These are phyloP conservation scores for Caenorhabditis imperialis DNA, from an alignment of 2,888 invertebrate genomes.

Conservation along the genomic window DNA sequence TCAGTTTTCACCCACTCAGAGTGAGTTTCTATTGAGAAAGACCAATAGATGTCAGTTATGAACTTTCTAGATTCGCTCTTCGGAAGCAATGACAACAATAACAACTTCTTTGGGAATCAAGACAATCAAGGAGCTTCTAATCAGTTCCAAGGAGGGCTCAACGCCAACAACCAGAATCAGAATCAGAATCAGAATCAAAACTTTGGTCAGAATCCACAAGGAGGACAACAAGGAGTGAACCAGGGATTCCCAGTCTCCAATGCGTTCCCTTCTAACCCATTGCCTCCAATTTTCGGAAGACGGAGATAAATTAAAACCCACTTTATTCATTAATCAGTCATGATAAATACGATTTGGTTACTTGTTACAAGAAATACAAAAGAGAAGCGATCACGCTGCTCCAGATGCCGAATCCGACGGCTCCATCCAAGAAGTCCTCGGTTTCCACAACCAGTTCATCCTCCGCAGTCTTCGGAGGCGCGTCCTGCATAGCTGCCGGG, in stretches of 20 bases:
- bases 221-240: constrained; percentile 39
- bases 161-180: not conserved
- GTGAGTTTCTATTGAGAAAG: too few species aligned
- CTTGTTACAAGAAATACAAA: too few species aligned
- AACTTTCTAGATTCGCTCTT: too few species aligned
- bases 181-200: constrained; percentile 5
- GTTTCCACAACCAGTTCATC: too few species aligned
- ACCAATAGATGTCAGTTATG: not conserved
- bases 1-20: constrained; percentile 16
- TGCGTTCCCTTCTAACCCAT: constrained; percentile 24
- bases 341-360: too few species aligned
- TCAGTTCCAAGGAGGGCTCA: not conserved
- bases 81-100: too few species aligned
- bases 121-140: constrained; percentile 14
- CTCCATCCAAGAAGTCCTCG: too few species aligned
- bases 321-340: too few species aligned
- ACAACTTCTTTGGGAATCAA: constrained; percentile 23
- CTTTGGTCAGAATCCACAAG: not conserved
- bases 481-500: too few species aligned
- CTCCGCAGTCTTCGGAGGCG: too few species aligned
- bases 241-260: constrained; percentile 40
- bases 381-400: too few species aligned
- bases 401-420: too few species aligned
- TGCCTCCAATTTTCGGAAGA: constrained; percentile 40
- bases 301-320: constrained; percentile 20